Percentiles rank a stretch among this genome's conserved stretches.
Conservation (phyloP, 2,797 vertebrate species). For the Glyptemys insculpta region DNA sequence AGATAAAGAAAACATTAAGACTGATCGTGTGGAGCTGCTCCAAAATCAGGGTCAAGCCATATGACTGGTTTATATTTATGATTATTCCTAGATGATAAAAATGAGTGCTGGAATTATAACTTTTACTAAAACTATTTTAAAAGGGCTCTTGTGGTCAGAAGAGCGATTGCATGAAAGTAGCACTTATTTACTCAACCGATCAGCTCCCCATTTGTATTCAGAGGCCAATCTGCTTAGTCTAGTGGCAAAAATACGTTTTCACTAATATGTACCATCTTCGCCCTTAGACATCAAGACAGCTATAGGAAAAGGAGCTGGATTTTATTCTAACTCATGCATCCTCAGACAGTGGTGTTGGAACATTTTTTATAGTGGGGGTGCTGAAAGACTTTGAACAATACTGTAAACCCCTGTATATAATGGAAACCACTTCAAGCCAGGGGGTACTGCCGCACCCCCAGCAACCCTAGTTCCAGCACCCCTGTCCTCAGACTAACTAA, state of each 20-base stretch:
- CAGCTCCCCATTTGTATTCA: background rate
- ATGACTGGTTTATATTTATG: background rate
- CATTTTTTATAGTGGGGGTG: too few species aligned
- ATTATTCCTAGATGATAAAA: conserved; percentile 26
- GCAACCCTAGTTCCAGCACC: too few species aligned
- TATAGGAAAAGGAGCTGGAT: conserved; percentile 8
- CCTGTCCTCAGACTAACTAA: too few species aligned
- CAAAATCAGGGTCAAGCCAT: background rate
- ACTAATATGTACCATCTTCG: background rate
- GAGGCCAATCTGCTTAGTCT: background rate
- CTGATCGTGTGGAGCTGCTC: background rate
- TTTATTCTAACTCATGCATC: background rate
- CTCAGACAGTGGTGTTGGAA: background rate
- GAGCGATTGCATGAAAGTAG: background rate
- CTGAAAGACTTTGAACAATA: too few species aligned
- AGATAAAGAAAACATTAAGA: background rate
- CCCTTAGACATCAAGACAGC: background rate
- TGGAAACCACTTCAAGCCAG: too few species aligned
- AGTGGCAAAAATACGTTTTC: background rate
- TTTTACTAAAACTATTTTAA: background rate
- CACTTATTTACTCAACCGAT: background rate
- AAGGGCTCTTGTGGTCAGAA: background rate
- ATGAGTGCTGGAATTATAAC: background rate
- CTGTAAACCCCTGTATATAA: too few species aligned
- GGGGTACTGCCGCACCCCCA: too few species aligned